A percentile compares a stretch with the other conserved stretches of the same genome.
phyloP scores from a whole-genome alignment of 2,113 vertebrate species.

The Taurulus bubalis region DNA sequence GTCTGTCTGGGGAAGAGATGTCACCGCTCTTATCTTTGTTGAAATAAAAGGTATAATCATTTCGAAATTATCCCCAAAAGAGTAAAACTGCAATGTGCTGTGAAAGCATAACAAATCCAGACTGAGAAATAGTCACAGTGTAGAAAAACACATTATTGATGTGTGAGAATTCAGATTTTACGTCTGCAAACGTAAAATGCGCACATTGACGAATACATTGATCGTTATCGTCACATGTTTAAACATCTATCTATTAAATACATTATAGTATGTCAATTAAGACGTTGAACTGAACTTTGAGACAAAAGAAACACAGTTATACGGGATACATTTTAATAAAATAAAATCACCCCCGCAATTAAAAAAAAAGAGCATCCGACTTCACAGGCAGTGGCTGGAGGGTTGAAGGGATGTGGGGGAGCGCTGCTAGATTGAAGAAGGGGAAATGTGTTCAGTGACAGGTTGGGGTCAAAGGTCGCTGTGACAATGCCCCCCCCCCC shows the following conservation, averaged over 20 bases:
- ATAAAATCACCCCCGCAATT: too few relatives aligned
- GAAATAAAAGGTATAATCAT: neutral
- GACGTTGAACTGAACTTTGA: neutral
- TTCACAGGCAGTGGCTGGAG: neutral
- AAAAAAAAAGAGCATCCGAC: neutral
- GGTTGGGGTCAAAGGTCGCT: conserved; percentile 54
- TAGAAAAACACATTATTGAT: neutral
- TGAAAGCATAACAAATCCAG: neutral
- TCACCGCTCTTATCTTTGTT: conserved; percentile 12
- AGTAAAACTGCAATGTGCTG: neutral
- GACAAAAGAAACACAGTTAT: neutral
- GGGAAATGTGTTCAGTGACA: conserved; percentile 61
- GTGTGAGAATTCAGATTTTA: neutral
- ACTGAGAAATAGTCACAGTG: neutral
- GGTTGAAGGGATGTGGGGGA: conserved; percentile 23
- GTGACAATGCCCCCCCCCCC: conserved; percentile 53
- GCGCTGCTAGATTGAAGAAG: conserved; percentile 18
- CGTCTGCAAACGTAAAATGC: neutral
- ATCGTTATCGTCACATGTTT: neutral
- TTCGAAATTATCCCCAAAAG: neutral
- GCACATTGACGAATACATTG: neutral
- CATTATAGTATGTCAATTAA: neutral
- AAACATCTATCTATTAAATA: neutral
- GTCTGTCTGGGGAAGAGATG: conserved; percentile 6
- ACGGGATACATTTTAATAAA: neutral